These are phyloP conservation scores for Celastrina argiolus DNA, from an alignment of 2,888 invertebrate species.

Conservation along the genomic window DNA sequence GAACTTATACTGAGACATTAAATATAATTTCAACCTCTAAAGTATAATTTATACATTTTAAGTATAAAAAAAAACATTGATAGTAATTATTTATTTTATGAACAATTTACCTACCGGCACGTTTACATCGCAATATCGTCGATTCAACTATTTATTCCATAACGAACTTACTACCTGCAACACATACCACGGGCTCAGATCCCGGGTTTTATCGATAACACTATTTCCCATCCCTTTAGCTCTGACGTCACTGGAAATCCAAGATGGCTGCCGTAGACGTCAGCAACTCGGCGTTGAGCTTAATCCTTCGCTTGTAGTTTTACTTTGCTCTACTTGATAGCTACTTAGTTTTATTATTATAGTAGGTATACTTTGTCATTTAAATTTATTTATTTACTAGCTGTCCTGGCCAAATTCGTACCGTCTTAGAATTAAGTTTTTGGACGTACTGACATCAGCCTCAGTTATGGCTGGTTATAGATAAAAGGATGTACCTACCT, in stretches of 20 bases:
- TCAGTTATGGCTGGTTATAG: too few relatives aligned
- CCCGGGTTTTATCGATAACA: constrained; percentile 5
- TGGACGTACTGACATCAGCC: too few relatives aligned
- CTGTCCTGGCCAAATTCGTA: too few relatives aligned
- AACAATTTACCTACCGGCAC: neutral
- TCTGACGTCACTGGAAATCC: constrained; percentile 14
- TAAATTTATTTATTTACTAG: neutral
- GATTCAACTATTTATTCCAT: neutral
- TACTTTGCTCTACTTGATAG: constrained; percentile 2
- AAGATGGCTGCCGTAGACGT: constrained; percentile 13
- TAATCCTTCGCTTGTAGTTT: neutral
- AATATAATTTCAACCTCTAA: too few relatives aligned
- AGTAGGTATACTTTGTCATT: neutral
- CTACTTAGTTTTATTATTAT: neutral
- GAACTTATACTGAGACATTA: too few relatives aligned
- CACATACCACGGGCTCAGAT: neutral
- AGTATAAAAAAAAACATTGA: too few relatives aligned
- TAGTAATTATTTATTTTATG: too few relatives aligned
- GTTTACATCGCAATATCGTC: neutral
- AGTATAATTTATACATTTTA: too few relatives aligned
- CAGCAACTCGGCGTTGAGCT: neutral
- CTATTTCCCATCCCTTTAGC: constrained; percentile 2
- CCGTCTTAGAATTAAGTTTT: too few relatives aligned
- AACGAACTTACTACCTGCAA: neutral
- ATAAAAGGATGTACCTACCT: too few relatives aligned